These are phyloP conservation scores for Tenthredo scrophulariae DNA, from an alignment of 2,888 invertebrate species.

Conservation along the genomic window DNA sequence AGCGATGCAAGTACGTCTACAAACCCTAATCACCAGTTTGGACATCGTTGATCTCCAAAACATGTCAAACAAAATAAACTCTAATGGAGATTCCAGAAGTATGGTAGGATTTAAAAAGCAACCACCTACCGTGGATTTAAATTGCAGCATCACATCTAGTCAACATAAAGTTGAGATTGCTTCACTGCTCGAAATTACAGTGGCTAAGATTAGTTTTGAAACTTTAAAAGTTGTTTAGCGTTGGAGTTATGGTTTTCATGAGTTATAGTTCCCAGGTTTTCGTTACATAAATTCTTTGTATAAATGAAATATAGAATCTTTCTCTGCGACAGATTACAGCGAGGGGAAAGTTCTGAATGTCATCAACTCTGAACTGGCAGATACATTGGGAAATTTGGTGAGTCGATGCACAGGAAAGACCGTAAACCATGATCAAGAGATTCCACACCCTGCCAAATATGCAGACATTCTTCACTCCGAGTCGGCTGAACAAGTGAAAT, in stretches of 20 bases:
- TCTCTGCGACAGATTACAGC: constrained; percentile 87
- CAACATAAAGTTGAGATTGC: background rate
- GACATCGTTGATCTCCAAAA: background rate
- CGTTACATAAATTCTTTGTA: background rate
- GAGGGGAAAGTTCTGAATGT: constrained; percentile 86
- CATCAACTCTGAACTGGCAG: constrained; percentile 94
- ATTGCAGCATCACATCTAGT: background rate
- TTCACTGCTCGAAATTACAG: background rate
- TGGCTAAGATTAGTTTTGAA: background rate
- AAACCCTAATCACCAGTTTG: background rate
- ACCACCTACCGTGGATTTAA: background rate
- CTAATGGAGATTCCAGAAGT: too few species aligned
- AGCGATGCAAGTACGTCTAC: constrained; percentile 92
- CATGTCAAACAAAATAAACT: background rate
- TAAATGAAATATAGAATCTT: constrained; percentile 14
- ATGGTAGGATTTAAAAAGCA: background rate
- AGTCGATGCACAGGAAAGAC: constrained; percentile 88
- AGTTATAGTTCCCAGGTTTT: background rate
- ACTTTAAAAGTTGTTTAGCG: background rate
- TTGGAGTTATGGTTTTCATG: background rate
- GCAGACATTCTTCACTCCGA: constrained; percentile 77
- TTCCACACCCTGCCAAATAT: constrained; percentile 83
- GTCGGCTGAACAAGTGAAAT: constrained; percentile 80
- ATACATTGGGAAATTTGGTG: constrained; percentile 94
- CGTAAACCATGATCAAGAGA: constrained; percentile 89